Conservation (phyloP, 2,888 invertebrate genomes). For the Nomada ruficornis region DNA sequence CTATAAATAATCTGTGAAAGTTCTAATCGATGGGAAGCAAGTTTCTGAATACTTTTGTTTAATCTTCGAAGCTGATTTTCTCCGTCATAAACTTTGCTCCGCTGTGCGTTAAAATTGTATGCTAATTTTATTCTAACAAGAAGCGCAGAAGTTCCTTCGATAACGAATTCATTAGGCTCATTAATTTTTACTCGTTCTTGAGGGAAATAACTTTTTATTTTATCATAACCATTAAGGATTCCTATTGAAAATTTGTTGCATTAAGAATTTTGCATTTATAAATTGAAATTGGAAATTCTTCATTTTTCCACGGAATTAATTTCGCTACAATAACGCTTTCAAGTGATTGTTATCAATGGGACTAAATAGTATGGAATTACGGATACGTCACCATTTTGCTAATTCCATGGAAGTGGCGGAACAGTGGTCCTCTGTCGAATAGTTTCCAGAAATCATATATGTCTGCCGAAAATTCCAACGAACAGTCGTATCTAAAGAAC, state of each 20-base stretch:
- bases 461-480: conserved; percentile 49
- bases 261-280: too few species aligned
- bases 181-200: background rate
- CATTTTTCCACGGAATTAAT: too few species aligned
- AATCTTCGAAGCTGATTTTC: background rate
- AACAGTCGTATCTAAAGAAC: conserved; percentile 38
- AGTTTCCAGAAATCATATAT: conserved; percentile 63
- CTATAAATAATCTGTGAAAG: background rate
- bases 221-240: too few species aligned
- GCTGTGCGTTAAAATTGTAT: background rate
- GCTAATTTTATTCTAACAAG: background rate
- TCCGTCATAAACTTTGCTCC: background rate
- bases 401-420: conserved; percentile 20
- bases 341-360: background rate
- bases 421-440: conserved; percentile 49
- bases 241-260: background rate
- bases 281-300: too few species aligned
- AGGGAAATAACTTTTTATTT: background rate
- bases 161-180: background rate
- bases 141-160: background rate
- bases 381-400: background rate
- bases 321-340: too few species aligned
- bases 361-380: background rate
- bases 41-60: background rate
- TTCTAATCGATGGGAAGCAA: background rate